Conservation (phyloP, 2,888 invertebrate genomes). For the Drosophila birchii region DNA sequence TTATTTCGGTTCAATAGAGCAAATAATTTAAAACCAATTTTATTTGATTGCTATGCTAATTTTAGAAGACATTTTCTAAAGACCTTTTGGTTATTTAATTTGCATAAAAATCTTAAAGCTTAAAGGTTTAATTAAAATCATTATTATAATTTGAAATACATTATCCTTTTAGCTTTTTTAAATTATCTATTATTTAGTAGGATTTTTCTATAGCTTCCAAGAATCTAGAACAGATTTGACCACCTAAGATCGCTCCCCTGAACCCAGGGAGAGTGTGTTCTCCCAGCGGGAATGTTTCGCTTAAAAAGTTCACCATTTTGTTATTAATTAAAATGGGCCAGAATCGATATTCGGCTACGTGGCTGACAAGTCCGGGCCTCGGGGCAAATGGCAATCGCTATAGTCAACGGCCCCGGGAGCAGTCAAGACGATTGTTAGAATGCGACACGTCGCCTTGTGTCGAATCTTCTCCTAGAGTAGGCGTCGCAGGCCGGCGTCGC, state of each 20-base stretch:
- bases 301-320: constrained; percentile 28
- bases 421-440: constrained; percentile 28
- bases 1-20: background rate
- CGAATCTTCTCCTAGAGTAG: constrained; percentile 24
- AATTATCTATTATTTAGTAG: background rate
- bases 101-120: no score
- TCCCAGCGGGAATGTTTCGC: background rate
- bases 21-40: background rate
- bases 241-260: background rate
- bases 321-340: constrained; percentile 68
- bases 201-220: background rate
- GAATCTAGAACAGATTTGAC: background rate
- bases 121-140: background rate
- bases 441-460: constrained; percentile 64
- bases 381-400: constrained; percentile 18
- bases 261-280: constrained; percentile 7
- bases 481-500: constrained; percentile 35
- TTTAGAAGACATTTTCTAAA: background rate
- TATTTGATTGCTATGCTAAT: background rate
- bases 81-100: background rate
- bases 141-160: no score
- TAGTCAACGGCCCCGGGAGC: constrained; percentile 24
- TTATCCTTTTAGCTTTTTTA: no score
- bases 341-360: constrained; percentile 65
- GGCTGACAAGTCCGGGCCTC: constrained; percentile 36